These are phyloP conservation scores for Strigamia maritima DNA, from an alignment of 2,888 invertebrate genomes.

Conservation along the genomic window DNA sequence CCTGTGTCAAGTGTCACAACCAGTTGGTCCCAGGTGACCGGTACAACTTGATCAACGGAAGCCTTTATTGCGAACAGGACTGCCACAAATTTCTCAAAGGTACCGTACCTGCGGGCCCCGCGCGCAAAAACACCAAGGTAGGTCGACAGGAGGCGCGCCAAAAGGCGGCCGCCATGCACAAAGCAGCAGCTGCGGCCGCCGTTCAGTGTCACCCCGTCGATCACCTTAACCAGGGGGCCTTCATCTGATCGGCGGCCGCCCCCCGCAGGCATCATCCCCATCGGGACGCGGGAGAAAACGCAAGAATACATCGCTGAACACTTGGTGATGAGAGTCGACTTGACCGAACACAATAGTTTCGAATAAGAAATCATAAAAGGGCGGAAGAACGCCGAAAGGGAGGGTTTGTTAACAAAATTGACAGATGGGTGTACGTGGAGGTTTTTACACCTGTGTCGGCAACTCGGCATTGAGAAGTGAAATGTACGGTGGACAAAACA, in stretches of 20 bases:
- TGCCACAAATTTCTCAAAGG: constrained; percentile 84
- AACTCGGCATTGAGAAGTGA: not conserved
- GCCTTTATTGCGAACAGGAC: constrained; percentile 90
- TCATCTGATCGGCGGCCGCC: constrained; percentile 42
- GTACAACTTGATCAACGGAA: constrained; percentile 86
- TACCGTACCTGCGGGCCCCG: constrained; percentile 47
- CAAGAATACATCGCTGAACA: constrained; percentile 16
- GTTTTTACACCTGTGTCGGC: constrained; percentile 29
- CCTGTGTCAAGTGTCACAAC: constrained; percentile 87
- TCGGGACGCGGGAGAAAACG: constrained; percentile 36
- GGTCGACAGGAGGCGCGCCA: constrained; percentile 60
- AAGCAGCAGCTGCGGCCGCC: constrained; percentile 40
- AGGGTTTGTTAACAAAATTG: not conserved
- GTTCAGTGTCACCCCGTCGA: constrained; percentile 40
- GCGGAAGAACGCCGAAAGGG: not conserved
- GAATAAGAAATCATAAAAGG: not conserved
- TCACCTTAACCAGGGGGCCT: constrained; percentile 41
- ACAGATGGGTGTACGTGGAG: not conserved
- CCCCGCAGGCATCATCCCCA: constrained; percentile 34
- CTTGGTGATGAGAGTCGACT: constrained; percentile 25
- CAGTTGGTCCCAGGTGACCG: constrained; percentile 88
- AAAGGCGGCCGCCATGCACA: constrained; percentile 40
- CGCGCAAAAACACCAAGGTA: constrained; percentile 73
- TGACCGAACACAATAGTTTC: not conserved
- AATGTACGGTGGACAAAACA: not conserved